Base-by-base conservation (phyloP, 2,888 invertebrate genomes). In the Drosophila emarginata region DNA sequence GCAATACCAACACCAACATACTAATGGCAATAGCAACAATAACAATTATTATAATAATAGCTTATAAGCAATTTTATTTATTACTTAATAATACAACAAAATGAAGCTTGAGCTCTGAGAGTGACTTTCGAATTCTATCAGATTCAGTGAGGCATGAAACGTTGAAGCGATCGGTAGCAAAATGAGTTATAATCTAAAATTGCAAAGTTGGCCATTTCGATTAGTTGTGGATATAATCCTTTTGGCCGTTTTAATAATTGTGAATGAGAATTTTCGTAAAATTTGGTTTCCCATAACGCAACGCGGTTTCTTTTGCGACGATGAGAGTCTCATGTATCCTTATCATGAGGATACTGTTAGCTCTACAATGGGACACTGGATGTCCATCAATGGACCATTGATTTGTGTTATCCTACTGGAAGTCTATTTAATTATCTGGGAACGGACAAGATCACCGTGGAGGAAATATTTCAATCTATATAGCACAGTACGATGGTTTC, bases 281-380 rank as follows among this genome's bases (percentile, higher is more conserved):
- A 3, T 88, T 0, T 75, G 72, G 74, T 62, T 69, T 2, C 15
- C 50, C 0, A 32, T 75, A 2, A 78, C 80, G 1, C 73, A 77
- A 21, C 82, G 86, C 0, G 90, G 90, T 0, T 89, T 90, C 72
- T 89, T 86, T 60, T 89, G 89, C 23, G 64, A 78, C 50, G 89
- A 89, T 52, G 78, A 80, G 32, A 54, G 80, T 0, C 54, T 89
- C 11, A 87, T 77, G 79, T 88, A 88, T 75, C 90, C 90, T 0
- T 88, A 79, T 40, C 77, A 57, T 7, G 61, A 76, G 40, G 70
- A 76, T 61, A 85, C 89, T 0, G 62, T 89, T 0, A 60, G 77
- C 0, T 1, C 69, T 15, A 0, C n/a, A 1, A 51, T 77, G 65
- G 71, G 83, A 0, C 63, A 81, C 23, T 60, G 65, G 28, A 12